A percentile compares a stretch with the other conserved stretches of the same genome.
Conservation (phyloP, 2,113 vertebrate species). For the Engystomops pustulosus region DNA sequence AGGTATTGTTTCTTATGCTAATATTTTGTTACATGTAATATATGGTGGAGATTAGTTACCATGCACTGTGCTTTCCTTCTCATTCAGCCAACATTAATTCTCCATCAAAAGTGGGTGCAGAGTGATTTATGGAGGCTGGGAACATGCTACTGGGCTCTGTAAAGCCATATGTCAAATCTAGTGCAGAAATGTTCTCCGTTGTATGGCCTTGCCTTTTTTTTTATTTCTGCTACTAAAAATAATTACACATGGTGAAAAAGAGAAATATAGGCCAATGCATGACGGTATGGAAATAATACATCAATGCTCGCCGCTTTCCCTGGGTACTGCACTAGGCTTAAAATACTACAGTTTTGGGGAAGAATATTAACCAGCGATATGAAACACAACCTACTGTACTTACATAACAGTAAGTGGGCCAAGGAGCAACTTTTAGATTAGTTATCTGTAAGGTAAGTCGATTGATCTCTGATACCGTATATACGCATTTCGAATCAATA, state of each 20-base stretch:
- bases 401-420: background rate
- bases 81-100: conserved; percentile 48
- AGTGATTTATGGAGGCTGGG: conserved; percentile 49
- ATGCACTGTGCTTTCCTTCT: conserved; percentile 47
- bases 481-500: too few species aligned
- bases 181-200: conserved; percentile 50
- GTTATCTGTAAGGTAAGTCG: too few species aligned
- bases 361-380: background rate
- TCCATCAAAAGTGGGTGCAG: conserved; percentile 25
- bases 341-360: conserved; percentile 25
- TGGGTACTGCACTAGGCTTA: background rate
- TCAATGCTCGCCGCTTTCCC: conserved; percentile 42
- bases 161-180: conserved; percentile 52
- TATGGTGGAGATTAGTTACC: conserved; percentile 50
- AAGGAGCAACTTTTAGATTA: background rate
- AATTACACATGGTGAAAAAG: conserved; percentile 54
- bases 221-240: conserved; percentile 56
- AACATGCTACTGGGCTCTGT: conserved; percentile 47
- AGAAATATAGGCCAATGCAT: conserved; percentile 49
- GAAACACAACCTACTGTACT: background rate
- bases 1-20: conserved; percentile 60
- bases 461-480: too few species aligned
- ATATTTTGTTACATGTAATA: conserved; percentile 54
- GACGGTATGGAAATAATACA: conserved; percentile 45
- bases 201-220: conserved; percentile 45